These are phyloP conservation scores for Sebastiscus albofasciatus DNA, from an alignment of 2,797 vertebrate species.

Conservation along the genomic window DNA sequence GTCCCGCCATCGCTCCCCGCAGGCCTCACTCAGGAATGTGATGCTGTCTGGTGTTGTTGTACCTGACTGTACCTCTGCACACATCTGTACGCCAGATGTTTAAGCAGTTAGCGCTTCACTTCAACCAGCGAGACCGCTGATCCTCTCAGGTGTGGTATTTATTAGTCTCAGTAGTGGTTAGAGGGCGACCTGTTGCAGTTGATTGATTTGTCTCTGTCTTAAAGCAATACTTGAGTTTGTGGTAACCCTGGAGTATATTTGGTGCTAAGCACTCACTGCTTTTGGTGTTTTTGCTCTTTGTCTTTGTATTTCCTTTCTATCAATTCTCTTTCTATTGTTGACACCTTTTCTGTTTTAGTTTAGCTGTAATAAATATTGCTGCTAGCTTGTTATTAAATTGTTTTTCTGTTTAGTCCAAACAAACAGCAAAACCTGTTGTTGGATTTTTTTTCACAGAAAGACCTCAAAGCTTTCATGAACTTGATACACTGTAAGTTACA, in stretches of 20 bases:
- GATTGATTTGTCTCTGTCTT: not conserved
- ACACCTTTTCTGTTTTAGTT: not conserved
- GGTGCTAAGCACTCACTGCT: not conserved
- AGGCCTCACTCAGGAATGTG: slow-evolving; percentile 54
- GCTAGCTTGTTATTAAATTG: not conserved
- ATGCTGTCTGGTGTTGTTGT: slow-evolving; percentile 29
- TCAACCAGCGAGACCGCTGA: slow-evolving; percentile 3
- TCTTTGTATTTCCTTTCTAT: not conserved
- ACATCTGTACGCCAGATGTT: slow-evolving; percentile 72
- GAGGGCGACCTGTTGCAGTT: not conserved
- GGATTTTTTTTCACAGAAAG: not conserved
- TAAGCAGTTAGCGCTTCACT: not conserved
- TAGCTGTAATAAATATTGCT: not conserved
- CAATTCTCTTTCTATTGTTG: not conserved
- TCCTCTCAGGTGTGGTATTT: slow-evolving; percentile 49
- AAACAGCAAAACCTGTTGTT: not conserved
- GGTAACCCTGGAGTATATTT: not conserved
- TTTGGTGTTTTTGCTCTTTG: not conserved
- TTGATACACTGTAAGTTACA: not conserved
- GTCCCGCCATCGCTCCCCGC: slow-evolving; percentile 48
- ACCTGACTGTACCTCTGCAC: slow-evolving; percentile 37
- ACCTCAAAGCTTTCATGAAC: not conserved
- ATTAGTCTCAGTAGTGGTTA: slow-evolving; percentile 9
- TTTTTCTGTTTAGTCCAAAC: not conserved
- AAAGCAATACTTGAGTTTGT: not conserved